phyloP scores from a whole-genome alignment of 2,888 invertebrate species.

The Adelphocoris suturalis region DNA sequence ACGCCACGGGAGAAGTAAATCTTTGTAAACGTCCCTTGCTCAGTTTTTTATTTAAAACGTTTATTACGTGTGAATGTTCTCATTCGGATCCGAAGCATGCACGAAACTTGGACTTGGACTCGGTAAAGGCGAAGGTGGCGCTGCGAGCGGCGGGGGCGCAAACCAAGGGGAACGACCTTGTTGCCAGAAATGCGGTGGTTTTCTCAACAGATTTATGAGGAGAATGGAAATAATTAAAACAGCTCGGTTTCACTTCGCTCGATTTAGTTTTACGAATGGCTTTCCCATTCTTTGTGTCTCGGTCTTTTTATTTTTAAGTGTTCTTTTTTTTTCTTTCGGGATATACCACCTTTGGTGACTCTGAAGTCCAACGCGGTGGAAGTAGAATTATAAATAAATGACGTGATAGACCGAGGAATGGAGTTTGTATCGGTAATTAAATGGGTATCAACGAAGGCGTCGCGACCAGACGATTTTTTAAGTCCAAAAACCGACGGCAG shows the following conservation, averaged over 20 bases:
- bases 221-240: constrained; percentile 63
- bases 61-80: constrained; percentile 49
- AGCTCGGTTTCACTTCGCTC: constrained; percentile 58
- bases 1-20: not conserved
- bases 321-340: not conserved
- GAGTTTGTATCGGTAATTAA: constrained; percentile 46
- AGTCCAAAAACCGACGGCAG: constrained; percentile 7
- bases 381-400: constrained; percentile 29
- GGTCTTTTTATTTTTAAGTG: constrained; percentile 18
- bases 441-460: not conserved
- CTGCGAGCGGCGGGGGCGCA: not conserved
- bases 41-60: constrained; percentile 19
- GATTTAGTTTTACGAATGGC: constrained; percentile 68
- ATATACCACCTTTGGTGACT: not conserved
- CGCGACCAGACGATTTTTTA: constrained; percentile 45
- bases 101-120: constrained; percentile 49
- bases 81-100: constrained; percentile 40
- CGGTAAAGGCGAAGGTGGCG: not conserved
- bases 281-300: constrained; percentile 52
- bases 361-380: constrained; percentile 28
- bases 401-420: constrained; percentile 24
- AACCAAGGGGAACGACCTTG: not conserved
- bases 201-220: constrained; percentile 57
- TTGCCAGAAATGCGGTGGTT: constrained; percentile 59
- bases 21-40: not conserved